phyloP scores from a whole-genome alignment of 2,888 invertebrate species.

The Eupithecia pulchellata region DNA sequence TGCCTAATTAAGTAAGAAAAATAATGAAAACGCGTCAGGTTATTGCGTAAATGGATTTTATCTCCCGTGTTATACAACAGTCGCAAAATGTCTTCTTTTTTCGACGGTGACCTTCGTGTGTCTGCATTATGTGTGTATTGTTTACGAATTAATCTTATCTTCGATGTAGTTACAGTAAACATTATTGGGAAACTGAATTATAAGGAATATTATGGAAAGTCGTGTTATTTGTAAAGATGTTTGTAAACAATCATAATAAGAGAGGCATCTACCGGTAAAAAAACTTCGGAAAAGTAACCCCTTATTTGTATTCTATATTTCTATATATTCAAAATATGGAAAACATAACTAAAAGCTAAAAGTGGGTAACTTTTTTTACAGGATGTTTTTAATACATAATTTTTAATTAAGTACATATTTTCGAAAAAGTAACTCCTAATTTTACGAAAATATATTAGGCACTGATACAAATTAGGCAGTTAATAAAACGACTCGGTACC shows the following conservation, averaged over 20 bases:
- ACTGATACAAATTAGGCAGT: too few species aligned
- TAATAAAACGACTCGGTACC: too few species aligned
- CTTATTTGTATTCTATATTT: not conserved
- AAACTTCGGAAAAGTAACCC: not conserved
- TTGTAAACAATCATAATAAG: not conserved
- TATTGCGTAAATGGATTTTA: constrained; percentile 9
- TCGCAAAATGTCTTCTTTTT: constrained; percentile 16
- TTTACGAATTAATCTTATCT: constrained; percentile 13
- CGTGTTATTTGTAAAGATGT: not conserved
- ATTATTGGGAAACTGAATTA: not conserved
- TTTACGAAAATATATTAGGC: too few species aligned
- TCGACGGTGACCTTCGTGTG: constrained; percentile 21
- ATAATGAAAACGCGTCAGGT: not conserved
- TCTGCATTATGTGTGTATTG: constrained; percentile 15
- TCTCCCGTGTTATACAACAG: constrained; percentile 6
- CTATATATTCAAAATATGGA: too few species aligned
- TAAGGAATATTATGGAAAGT: not conserved
- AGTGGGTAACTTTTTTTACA: too few species aligned
- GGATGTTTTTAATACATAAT: too few species aligned
- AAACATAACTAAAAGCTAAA: too few species aligned
- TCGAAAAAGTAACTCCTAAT: too few species aligned
- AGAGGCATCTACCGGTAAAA: too few species aligned
- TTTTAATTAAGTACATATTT: too few species aligned
- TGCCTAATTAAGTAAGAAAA: not conserved
- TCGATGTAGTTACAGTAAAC: not conserved